A percentile compares a stretch with the other conserved stretches of the same genome.
Conservation (phyloP, 2,113 vertebrate species). For the Oxyura jamaicensis region DNA sequence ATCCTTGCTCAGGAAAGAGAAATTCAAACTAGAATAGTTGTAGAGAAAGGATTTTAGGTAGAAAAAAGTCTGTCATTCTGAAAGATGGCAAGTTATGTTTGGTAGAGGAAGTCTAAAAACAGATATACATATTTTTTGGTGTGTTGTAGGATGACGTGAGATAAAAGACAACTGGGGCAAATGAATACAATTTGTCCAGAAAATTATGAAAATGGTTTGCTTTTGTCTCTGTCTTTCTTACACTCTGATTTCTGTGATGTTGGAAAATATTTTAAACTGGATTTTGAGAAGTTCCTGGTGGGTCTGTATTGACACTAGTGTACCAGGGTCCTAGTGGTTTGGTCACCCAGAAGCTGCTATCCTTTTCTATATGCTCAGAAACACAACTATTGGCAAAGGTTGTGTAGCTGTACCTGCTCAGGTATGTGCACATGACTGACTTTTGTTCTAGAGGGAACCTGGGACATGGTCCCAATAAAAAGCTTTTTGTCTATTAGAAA, state of each 20-base stretch:
- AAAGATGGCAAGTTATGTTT: neutral
- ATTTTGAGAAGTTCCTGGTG: neutral
- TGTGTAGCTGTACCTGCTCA: neutral
- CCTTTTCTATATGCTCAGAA: neutral
- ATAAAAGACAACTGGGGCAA: neutral
- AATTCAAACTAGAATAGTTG: neutral
- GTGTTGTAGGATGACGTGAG: neutral
- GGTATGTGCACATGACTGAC: neutral
- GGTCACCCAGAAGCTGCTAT: neutral
- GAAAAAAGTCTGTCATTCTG: neutral
- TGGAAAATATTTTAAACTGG: neutral
- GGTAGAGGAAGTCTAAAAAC: neutral
- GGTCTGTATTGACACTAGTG: neutral
- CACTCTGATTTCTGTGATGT: neutral
- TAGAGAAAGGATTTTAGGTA: neutral
- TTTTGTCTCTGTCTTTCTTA: neutral
- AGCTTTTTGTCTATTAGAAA: neutral
- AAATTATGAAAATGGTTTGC: neutral
- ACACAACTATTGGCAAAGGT: fast-evolving
- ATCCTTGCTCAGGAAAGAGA: neutral
- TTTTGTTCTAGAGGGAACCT: neutral
- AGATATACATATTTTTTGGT: neutral
- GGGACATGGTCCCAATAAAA: neutral
- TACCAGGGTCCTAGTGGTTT: neutral
- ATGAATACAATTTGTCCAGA: neutral